These are phyloP conservation scores for Uloborus diversus DNA, from an alignment of 1,140 invertebrate species.

Conservation along the genomic window DNA sequence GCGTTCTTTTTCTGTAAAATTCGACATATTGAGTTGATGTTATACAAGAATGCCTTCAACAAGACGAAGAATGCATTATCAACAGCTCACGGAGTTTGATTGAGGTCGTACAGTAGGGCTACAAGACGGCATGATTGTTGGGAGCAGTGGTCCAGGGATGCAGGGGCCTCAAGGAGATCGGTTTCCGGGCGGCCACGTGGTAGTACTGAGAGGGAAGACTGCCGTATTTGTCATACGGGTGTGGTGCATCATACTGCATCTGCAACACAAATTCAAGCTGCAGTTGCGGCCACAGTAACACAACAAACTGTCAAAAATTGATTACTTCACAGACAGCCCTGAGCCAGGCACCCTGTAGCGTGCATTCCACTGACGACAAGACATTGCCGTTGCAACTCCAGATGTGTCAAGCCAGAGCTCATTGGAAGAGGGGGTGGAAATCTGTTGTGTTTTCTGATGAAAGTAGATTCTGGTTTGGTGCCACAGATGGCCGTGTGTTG, in stretches of 20 bases:
- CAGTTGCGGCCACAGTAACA: not conserved
- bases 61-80: not conserved
- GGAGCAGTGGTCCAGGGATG: too few species aligned
- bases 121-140: not conserved
- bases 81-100: too few species aligned
- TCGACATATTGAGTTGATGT: not conserved
- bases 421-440: not conserved
- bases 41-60: not conserved
- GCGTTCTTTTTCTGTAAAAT: not conserved
- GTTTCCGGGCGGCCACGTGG: not conserved
- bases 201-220: not conserved
- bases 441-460: not conserved
- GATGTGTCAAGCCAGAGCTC: not conserved
- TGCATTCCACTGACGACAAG: not conserved
- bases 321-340: not conserved
- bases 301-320: not conserved
- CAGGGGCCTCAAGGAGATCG: not conserved
- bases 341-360: not conserved
- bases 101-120: not conserved
- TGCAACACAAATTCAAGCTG: not conserved
- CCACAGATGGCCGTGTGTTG: not conserved
- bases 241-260: too few species aligned
- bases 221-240: not conserved
- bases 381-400: not conserved
- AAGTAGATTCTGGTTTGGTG: not conserved